Base-by-base conservation (phyloP, 2,113 vertebrate species). In the Myodes glareolus region DNA sequence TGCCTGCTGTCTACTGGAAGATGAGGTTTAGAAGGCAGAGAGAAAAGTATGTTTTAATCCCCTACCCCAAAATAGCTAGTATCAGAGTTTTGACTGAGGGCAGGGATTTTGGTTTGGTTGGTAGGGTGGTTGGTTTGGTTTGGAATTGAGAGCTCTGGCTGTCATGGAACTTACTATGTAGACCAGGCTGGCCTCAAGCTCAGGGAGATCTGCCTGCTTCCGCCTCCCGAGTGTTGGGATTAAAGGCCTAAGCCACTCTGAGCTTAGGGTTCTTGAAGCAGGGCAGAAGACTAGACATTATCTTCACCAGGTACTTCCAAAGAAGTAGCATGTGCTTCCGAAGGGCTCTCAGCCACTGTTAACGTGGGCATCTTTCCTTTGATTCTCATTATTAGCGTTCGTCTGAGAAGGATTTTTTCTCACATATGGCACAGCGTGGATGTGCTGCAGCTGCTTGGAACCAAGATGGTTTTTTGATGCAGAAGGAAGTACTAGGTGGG, bases 71-170 rank as follows among this genome's bases (percentile, higher is more conserved):
- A 91, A 47, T 93, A 47, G 63, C 10, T 87, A 81, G 42, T 42
- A 73, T 17, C 75, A 77, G 63, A 47, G 45, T 91, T 55, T 91
- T 88, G 88, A 78, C 88, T 91, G 47, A 85, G 88, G 63, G 65
- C 31, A 73, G 45, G 92, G 89, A 94, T 45, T 91, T 47, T 58
- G 65, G 55, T 25, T 82, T 82, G 23, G 3, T 82, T 61, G 36
- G 0, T 61, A 61, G 36, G 0, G 55, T 82, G n/a, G 4, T 81
- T 52, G 47, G 13, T 76, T 77, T 45, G 11, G 25, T 39, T 45
- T 77, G 75, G 39, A 31, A 47, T 47, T 47, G 75, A 1, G 42
- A 81, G 36, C n/a, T 29, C n/a, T 84, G 55, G n/a, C 25, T 63
- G 10, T 42, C 25, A 14, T 84, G 55, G 12, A 42, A 29, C 23